Evolutionary conservation across 2,888 invertebrate species (phyloP).

Genomic region (Meloe dianella): DNA sequence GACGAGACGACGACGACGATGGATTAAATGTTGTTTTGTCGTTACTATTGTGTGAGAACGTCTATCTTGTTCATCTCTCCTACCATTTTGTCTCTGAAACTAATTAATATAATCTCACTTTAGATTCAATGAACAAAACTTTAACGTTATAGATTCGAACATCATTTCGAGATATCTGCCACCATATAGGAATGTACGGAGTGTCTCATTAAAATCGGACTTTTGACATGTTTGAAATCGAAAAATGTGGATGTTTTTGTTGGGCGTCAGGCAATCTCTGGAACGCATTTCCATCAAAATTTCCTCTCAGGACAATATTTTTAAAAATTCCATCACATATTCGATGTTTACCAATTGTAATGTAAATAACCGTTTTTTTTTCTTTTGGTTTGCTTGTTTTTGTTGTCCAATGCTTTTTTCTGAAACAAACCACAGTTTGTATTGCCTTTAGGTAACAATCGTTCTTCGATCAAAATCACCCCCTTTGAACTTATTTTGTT

Average conservation of each 20-base stretch:
- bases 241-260: too few relatives aligned
- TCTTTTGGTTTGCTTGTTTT: neutral
- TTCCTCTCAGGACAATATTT: neutral
- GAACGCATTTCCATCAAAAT: neutral
- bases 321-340: neutral
- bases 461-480: neutral
- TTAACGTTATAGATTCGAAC: neutral
- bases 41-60: neutral
- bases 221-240: too few relatives aligned
- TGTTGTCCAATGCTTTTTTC: neutral
- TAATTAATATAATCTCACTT: neutral
- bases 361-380: neutral
- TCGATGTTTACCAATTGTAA: constrained; percentile 1
- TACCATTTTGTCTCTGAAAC: neutral
- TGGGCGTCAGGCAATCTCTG: too few relatives aligned
- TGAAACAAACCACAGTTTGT: neutral
- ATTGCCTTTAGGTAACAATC: neutral
- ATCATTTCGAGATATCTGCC: too few relatives aligned
- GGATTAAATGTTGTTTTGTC: neutral
- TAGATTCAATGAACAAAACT: neutral
- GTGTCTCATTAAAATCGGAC: too few relatives aligned
- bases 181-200: too few relatives aligned
- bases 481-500: neutral
- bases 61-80: neutral
- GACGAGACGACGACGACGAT: neutral